Evolutionary conservation across 2,888 invertebrate genomes (phyloP).

Genomic region (Girardia tigrina): DNA sequence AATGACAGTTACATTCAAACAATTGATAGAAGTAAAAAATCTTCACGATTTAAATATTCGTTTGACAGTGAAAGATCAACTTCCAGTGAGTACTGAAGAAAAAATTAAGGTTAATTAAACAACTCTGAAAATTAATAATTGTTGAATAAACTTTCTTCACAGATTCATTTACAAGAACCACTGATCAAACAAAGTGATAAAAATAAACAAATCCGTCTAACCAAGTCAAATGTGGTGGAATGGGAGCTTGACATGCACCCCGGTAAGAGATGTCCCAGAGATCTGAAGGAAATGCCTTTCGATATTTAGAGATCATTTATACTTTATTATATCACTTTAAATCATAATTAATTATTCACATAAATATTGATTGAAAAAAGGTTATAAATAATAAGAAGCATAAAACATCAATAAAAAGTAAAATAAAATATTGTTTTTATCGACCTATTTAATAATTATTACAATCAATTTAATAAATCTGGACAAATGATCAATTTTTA

Average conservation of each 20-base stretch:
- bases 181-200: slow-evolving; percentile 39
- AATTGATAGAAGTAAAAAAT: slow-evolving; percentile 47
- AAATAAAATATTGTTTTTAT: too few species aligned
- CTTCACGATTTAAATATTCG: slow-evolving; percentile 44
- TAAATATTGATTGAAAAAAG: too few species aligned
- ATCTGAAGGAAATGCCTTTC: too few species aligned
- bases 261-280: slow-evolving; percentile 34
- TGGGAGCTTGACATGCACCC: slow-evolving; percentile 42
- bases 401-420: too few species aligned
- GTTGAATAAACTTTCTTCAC: not conserved
- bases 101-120: slow-evolving; percentile 47
- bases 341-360: too few species aligned
- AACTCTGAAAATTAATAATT: not conserved
- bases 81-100: slow-evolving; percentile 50
- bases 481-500: too few species aligned
- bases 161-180: slow-evolving; percentile 42
- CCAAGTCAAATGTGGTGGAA: slow-evolving; percentile 41
- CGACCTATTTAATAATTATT: too few species aligned
- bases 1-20: slow-evolving; percentile 39
- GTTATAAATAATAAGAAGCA: too few species aligned
- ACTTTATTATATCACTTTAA: too few species aligned
- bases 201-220: slow-evolving; percentile 39
- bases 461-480: too few species aligned
- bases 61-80: slow-evolving; percentile 47
- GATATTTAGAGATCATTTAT: too few species aligned